These are phyloP conservation scores for Phodopus roborovskii DNA, from an alignment of 2,113 vertebrate species.

Conservation along the genomic window DNA sequence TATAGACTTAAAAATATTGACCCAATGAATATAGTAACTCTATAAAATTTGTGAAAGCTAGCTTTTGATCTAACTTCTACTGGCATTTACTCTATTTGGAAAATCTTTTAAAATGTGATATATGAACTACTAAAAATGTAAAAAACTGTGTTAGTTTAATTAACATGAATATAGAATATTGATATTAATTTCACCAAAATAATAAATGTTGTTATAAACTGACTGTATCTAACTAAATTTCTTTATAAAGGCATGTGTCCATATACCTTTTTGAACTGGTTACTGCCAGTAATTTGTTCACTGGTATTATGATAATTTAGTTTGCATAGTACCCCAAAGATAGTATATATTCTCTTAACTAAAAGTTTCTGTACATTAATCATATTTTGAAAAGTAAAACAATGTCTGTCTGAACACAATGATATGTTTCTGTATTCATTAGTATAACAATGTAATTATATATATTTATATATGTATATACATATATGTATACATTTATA, in stretches of 20 bases:
- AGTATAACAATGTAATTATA: background rate
- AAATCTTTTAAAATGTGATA: constrained; percentile 17
- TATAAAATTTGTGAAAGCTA: constrained; percentile 21
- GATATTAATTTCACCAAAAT: constrained; percentile 44
- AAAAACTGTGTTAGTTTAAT: background rate
- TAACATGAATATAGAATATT: background rate
- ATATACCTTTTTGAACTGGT: background rate
- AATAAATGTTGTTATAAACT: background rate
- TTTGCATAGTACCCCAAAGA: background rate
- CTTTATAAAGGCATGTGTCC: background rate
- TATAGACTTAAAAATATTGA: background rate
- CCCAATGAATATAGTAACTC: background rate
- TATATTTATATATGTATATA: background rate
- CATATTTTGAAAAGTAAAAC: constrained; percentile 18
- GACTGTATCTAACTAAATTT: background rate
- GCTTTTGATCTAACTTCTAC: background rate
- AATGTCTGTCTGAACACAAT: background rate
- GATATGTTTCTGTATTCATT: constrained; percentile 6
- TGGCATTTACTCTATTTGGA: constrained; percentile 29
- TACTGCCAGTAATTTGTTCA: background rate
- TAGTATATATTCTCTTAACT: background rate
- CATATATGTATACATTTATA: background rate
- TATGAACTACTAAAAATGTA: constrained; percentile 32
- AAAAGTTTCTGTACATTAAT: background rate
- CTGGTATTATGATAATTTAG: constrained; percentile 28